Evolutionary conservation across 2,888 invertebrate genomes (phyloP).

Genomic region (Drosophila kambysellisi): DNA sequence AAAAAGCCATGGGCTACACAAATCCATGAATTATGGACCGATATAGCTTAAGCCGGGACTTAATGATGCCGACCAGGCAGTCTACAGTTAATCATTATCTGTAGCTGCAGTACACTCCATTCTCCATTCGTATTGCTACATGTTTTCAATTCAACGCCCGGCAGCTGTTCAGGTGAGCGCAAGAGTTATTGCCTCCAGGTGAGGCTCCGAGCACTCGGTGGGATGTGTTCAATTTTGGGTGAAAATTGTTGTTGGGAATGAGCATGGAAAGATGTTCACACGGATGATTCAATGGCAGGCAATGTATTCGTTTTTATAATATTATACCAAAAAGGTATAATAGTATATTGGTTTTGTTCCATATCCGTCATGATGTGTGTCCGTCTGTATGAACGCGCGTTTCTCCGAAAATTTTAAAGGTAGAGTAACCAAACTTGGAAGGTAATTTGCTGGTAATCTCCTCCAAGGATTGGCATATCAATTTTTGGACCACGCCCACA

Average conservation of each 20-base stretch:
- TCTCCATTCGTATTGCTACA: constrained; percentile 23
- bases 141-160: constrained; percentile 34
- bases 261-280: constrained; percentile 7
- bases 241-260: constrained; percentile 43
- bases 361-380: too few species aligned
- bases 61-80: constrained; percentile 49
- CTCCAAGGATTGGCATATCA: too few species aligned
- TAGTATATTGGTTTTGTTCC: too few species aligned
- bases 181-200: constrained; percentile 57
- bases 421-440: too few species aligned
- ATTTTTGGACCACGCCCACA: too few species aligned
- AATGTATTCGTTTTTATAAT: constrained; percentile 10
- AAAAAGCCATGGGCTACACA: constrained; percentile 28
- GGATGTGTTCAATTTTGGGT: constrained; percentile 60
- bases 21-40: constrained; percentile 26
- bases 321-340: too few species aligned
- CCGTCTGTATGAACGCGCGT: too few species aligned
- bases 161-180: constrained; percentile 45
- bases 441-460: too few species aligned
- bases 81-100: constrained; percentile 57
- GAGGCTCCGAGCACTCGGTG: constrained; percentile 28
- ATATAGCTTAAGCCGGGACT: constrained; percentile 23
- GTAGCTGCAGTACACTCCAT: constrained; percentile 24
- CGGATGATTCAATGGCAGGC: constrained; percentile 27
- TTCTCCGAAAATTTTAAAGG: too few species aligned